These are phyloP conservation scores for Protophormia terraenovae DNA, from an alignment of 2,888 invertebrate genomes.

Conservation along the genomic window DNA sequence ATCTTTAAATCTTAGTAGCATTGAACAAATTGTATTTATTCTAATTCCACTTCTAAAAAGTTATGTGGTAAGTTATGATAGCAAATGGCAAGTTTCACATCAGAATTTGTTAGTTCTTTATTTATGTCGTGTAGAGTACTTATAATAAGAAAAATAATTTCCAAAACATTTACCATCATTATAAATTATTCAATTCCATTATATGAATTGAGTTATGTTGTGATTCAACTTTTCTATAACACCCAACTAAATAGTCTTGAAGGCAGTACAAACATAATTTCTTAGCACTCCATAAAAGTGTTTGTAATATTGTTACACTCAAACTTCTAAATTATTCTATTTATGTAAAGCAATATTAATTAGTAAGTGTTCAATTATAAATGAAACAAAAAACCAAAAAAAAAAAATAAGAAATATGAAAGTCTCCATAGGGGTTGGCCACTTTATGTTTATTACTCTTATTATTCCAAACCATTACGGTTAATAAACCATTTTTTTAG, in stretches of 20 bases:
- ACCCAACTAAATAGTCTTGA: neutral
- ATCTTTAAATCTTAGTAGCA: no score
- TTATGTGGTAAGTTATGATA: no score
- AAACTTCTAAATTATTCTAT: neutral
- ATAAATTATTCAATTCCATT: neutral
- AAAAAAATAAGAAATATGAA: neutral
- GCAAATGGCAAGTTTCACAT: no score
- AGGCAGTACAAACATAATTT: neutral
- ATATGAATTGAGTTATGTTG: neutral
- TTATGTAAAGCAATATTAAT: neutral
- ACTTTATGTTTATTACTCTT: conserved; percentile 16
- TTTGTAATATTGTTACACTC: neutral
- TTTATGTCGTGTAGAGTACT: no score
- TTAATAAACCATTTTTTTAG: neutral
- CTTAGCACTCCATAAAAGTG: neutral
- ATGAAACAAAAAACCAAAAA: neutral
- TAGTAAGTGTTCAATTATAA: conserved; percentile 16
- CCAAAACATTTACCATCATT: neutral
- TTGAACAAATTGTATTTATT: no score
- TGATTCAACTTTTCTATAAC: neutral
- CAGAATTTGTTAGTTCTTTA: no score
- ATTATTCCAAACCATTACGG: neutral
- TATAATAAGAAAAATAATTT: no score
- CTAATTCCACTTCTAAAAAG: no score
- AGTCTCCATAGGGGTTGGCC: neutral